These are phyloP conservation scores for Myotis daubentonii DNA, from an alignment of 2,797 vertebrate species.

Conservation along the genomic window DNA sequence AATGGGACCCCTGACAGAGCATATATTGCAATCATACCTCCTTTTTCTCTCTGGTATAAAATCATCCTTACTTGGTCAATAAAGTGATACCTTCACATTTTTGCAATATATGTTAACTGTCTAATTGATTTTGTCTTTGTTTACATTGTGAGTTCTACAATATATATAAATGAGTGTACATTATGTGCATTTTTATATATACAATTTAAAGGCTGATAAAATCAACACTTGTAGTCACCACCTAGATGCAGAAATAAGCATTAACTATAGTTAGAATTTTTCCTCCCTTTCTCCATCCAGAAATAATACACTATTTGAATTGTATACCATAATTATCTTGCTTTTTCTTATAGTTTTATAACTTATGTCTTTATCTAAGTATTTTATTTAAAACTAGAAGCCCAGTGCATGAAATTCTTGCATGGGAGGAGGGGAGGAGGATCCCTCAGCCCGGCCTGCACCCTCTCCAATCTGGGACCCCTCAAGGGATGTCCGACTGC, in stretches of 20 bases:
- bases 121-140: background rate
- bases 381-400: background rate
- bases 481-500: too few species aligned
- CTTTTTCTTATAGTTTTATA: background rate
- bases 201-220: background rate
- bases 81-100: background rate
- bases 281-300: background rate
- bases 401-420: too few species aligned
- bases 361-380: background rate
- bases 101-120: background rate
- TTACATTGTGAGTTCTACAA: background rate
- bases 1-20: background rate
- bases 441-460: too few species aligned
- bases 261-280: background rate
- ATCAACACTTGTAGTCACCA: background rate
- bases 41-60: background rate
- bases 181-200: background rate
- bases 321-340: background rate
- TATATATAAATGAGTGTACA: background rate
- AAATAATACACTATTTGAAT: background rate
- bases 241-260: background rate
- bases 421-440: too few species aligned
- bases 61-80: background rate
- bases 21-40: background rate
- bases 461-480: too few species aligned